Percentiles rank a stretch among this genome's conserved stretches.
Evolutionary conservation across 2,113 vertebrate species (phyloP).

Genomic region (Gnathonemus longibarbis): DNA sequence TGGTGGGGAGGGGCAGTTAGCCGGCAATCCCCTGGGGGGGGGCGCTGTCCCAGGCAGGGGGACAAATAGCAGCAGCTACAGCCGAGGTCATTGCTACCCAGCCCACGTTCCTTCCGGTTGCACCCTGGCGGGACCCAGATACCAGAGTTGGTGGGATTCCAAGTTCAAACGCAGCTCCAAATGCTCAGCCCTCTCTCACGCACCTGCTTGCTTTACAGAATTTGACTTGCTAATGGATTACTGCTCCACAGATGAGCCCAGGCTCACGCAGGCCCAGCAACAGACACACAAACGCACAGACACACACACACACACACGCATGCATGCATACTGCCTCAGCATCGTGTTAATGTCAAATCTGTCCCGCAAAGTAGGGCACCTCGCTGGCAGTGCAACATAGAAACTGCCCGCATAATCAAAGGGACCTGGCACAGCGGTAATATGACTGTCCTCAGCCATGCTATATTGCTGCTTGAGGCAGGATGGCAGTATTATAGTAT

Average conservation of each 20-base stretch:
- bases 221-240: conserved; percentile 31
- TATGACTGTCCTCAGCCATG: neutral
- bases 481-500: neutral
- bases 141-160: conserved; percentile 17
- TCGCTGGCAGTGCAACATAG: neutral
- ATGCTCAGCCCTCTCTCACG: conserved; percentile 13
- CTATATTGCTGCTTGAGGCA: neutral
- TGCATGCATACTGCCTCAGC: neutral
- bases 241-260: conserved; percentile 7
- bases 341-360: neutral
- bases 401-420: neutral
- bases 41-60: neutral
- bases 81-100: conserved; percentile 5
- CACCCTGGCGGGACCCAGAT: neutral
- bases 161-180: conserved; percentile 24
- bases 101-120: neutral
- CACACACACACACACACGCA: conserved; percentile 6
- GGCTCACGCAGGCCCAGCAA: conserved; percentile 9
- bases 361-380: neutral
- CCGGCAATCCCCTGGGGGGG: neutral
- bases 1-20: neutral
- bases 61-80: neutral
- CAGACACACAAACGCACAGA: neutral
- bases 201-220: conserved; percentile 26
- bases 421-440: neutral